Conservation (phyloP, 1,140 invertebrate genomes). For the Ceratoteleas bidentatus region DNA sequence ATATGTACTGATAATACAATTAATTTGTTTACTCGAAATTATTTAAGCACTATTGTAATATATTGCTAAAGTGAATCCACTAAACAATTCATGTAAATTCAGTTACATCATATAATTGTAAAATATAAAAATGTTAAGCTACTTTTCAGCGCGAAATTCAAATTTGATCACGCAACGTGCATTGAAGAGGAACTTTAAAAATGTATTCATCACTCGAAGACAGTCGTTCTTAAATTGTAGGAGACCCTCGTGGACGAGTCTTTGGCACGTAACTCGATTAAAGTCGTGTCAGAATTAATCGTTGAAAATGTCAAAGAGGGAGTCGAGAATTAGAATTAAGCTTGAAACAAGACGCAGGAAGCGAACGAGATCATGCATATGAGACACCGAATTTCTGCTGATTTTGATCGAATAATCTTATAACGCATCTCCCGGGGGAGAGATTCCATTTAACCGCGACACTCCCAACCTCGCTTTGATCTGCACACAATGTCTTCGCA, state of each 20-base stretch:
- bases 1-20: too few species aligned
- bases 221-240: slow-evolving; percentile 32
- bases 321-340: slow-evolving; percentile 55
- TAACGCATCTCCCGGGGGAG: slow-evolving; percentile 5
- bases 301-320: slow-evolving; percentile 60
- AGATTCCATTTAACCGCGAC: too few species aligned
- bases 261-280: slow-evolving; percentile 61
- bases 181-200: slow-evolving; percentile 20
- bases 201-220: slow-evolving; percentile 23
- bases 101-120: too few species aligned
- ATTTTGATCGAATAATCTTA: slow-evolving; percentile 30
- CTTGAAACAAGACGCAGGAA: slow-evolving; percentile 46
- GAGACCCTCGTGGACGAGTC: slow-evolving; percentile 44
- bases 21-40: too few species aligned
- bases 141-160: too few species aligned
- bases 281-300: slow-evolving; percentile 60
- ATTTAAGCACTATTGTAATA: too few species aligned
- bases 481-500: too few species aligned
- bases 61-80: too few species aligned
- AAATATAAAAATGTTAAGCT: too few species aligned
- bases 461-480: too few species aligned
- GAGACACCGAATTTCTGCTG: slow-evolving; percentile 17
- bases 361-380: slow-evolving; percentile 36
- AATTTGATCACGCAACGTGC: neutral
- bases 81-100: too few species aligned